Conservation (phyloP, 2,888 invertebrate genomes). For the Drosophila peninsularis region DNA sequence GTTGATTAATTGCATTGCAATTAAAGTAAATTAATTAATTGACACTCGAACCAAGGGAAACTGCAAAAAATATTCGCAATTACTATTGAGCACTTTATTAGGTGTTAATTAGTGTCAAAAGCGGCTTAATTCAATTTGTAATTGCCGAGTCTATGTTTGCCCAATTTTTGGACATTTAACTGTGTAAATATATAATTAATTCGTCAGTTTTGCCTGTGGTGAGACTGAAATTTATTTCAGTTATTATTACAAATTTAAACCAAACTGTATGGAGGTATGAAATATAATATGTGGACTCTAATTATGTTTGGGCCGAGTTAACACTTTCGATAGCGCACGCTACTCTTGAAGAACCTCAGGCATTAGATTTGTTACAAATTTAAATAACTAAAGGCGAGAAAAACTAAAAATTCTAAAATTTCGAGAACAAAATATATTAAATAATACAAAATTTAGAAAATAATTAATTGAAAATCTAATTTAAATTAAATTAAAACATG, state of each 20-base stretch:
- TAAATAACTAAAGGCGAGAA: background rate
- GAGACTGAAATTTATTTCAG: background rate
- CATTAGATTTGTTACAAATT: background rate
- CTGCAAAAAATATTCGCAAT: slow-evolving; percentile 3
- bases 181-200: background rate
- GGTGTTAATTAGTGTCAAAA: slow-evolving; percentile 37
- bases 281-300: background rate
- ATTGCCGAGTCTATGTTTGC: background rate
- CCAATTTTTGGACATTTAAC: background rate
- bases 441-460: no score
- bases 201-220: background rate
- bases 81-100: slow-evolving; percentile 28
- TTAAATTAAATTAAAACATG: no score
- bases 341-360: background rate
- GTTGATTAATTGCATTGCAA: slow-evolving; percentile 64
- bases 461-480: no score
- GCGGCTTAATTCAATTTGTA: slow-evolving; percentile 8
- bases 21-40: slow-evolving; percentile 52
- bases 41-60: slow-evolving; percentile 20
- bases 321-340: background rate
- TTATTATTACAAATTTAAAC: background rate
- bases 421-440: no score
- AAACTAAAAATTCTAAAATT: no score
- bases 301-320: background rate
- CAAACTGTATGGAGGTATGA: background rate